These are phyloP conservation scores for Nomada fucata DNA, from an alignment of 2,888 invertebrate species.

Conservation along the genomic window DNA sequence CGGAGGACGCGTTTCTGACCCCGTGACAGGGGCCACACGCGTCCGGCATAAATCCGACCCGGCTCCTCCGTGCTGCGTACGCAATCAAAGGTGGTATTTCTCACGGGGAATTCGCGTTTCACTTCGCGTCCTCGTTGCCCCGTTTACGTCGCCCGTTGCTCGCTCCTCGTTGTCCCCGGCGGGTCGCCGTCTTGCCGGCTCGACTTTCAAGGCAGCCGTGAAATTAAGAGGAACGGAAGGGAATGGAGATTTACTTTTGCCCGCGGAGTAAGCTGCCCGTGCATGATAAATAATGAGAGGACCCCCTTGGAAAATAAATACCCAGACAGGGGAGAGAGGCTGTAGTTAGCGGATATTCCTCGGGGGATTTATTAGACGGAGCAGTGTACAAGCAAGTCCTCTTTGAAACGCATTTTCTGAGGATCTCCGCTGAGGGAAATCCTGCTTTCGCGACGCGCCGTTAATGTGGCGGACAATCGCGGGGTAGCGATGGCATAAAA, in stretches of 20 bases:
- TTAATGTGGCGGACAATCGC: constrained; percentile 1
- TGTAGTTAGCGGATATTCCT: constrained; percentile 41
- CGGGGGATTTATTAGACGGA: constrained; percentile 31
- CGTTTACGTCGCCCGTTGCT: background rate
- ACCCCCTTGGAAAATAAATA: constrained; percentile 44
- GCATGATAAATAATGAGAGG: constrained; percentile 57
- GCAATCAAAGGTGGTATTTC: constrained; percentile 56
- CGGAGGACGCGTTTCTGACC: background rate
- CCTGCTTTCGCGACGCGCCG: background rate
- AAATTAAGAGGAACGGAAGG: constrained; percentile 60
- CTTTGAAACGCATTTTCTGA: constrained; percentile 32
- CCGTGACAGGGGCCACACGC: constrained; percentile 29
- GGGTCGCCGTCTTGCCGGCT: background rate
- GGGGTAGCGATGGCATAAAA: background rate
- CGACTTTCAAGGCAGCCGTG: constrained; percentile 46
- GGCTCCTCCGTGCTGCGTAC: constrained; percentile 20
- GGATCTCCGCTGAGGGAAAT: background rate
- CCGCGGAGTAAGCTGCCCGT: constrained; percentile 28
- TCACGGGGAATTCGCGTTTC: constrained; percentile 53
- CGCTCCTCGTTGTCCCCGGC: background rate
- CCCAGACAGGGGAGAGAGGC: constrained; percentile 10
- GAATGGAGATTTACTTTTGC: constrained; percentile 64
- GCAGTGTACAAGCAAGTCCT: constrained; percentile 10
- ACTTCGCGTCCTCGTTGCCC: background rate
- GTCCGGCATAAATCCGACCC: constrained; percentile 45